A percentile compares a stretch with the other conserved stretches of the same genome.
Conservation (phyloP, 2,797 vertebrate genomes). For the Lemur catta region DNA sequence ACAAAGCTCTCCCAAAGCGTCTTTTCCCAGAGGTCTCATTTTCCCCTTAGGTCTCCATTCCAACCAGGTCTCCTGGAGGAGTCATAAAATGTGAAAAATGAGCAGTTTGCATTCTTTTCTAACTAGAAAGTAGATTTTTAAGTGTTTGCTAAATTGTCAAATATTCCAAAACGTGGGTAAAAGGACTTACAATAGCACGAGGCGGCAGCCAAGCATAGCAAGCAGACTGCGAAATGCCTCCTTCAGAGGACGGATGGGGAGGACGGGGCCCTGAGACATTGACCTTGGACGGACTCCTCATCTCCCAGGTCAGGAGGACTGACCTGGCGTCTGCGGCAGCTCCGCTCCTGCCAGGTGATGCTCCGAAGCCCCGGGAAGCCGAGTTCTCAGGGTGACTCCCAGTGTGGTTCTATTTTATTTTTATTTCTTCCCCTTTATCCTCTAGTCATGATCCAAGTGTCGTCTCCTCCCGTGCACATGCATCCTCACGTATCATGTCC, state of each 20-base stretch:
- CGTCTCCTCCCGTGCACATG: background rate
- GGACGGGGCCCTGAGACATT: rapidly evolving
- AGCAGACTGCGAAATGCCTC: background rate
- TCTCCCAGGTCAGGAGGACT: background rate
- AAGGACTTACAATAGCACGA: background rate
- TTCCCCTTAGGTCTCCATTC: background rate
- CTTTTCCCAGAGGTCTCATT: background rate
- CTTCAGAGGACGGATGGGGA: background rate
- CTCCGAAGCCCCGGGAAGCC: background rate
- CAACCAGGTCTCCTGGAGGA: background rate
- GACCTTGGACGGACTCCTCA: background rate
- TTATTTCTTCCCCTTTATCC: background rate
- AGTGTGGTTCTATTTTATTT: background rate
- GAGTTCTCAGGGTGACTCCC: background rate
- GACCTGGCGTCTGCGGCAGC: rapidly evolving
- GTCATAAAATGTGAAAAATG: background rate
- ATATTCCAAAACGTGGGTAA: background rate
- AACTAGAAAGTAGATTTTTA: background rate
- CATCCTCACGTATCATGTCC: rapidly evolving
- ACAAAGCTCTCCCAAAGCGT: background rate
- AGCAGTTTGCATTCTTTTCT: background rate
- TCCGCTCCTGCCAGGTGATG: too few species aligned
- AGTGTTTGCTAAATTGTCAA: background rate
- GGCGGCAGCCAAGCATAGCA: rapidly evolving
- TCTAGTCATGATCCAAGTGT: background rate